These are phyloP conservation scores for Chrysogorgia sp. DNA, from an alignment of 92 coral and sea anemone genomes.

Conservation along the genomic window DNA sequence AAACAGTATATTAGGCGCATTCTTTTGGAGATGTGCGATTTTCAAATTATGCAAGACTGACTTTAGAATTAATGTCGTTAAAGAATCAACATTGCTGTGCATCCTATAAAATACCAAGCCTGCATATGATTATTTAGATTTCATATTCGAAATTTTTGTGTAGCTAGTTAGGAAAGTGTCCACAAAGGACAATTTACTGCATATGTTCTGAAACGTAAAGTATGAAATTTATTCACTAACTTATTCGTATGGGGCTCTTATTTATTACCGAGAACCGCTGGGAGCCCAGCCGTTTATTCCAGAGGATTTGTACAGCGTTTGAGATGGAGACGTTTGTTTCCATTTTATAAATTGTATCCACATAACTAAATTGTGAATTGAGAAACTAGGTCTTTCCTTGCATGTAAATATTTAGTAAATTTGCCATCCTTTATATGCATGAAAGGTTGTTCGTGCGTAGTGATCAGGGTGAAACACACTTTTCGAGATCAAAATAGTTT, in stretches of 20 bases:
- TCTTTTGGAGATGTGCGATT: not conserved
- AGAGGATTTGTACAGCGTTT: slow-evolving; percentile 1
- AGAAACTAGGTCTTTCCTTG: not conserved
- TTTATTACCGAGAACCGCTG: slow-evolving; percentile 4
- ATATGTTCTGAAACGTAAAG: not conserved
- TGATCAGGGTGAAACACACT: not conserved
- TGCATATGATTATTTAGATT: not conserved
- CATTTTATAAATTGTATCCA: slow-evolving; percentile 1
- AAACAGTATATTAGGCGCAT: not conserved
- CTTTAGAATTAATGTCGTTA: not conserved
- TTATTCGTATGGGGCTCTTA: slow-evolving; percentile 14
- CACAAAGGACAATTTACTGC: not conserved
- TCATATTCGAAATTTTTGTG: slow-evolving; percentile 11
- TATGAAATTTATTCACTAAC: not conserved
- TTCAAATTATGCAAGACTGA: slow-evolving; percentile 20
- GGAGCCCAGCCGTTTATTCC: not conserved
- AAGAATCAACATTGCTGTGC: slow-evolving; percentile 3
- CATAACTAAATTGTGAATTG: not conserved
- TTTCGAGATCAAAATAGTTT: not conserved
- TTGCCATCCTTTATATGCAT: not conserved
- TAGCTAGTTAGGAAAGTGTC: not conserved
- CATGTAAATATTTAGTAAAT: not conserved
- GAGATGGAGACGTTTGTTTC: not conserved
- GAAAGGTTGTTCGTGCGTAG: not conserved
- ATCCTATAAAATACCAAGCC: not conserved